Base-by-base conservation (phyloP, 2,113 vertebrate genomes). In the Oncorhynchus kisutch region DNA sequence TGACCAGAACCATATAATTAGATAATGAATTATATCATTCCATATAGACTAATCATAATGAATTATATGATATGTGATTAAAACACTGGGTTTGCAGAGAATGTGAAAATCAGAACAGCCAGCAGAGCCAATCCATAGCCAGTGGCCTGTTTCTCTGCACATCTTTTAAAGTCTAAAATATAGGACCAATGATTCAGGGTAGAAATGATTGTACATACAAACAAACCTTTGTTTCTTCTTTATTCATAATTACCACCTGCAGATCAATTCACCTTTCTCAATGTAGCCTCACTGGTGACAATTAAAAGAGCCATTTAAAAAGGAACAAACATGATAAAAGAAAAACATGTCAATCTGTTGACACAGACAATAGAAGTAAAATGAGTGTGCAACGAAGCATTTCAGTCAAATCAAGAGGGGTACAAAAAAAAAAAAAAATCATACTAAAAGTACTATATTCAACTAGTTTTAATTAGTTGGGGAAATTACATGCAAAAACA, bases 231-330 rank as follows among this genome's bases (percentile, higher is more conserved):
- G 18, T 81, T 75, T 78, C 65, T 65, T 70, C 82, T 89, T 91
- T 88, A 88, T 91, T 86, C 78, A 86, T 70, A 82, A 79, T 82
- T 76, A 70, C 67, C 81, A 84, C 72, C 80, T 82, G 78, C 70
- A 79, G 81, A 75, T 79, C 67, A 76, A 69, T 76, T 81, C 74
- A 78, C 7, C 67, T 73, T 80, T 82, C 78, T 72, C 72, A 81
- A 25, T 80, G 67, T 71, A 72, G 60, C 74, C n/a, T 72, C 72
- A 62, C 78, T 54, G 79, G 77, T 62, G 68, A 80, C 65, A 76
- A 76, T 8, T 45, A 78, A 72, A 72, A 54, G 81, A 81, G 71
- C 48, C 25, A 70, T 49, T 82, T 81, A 73, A 82, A 39, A 39
- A 78, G 67, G 71, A 79, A 66, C 73, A 62, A 71, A 75, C 73